A percentile compares a stretch with the other conserved stretches of the same genome.
phyloP scores from a whole-genome alignment of 2,797 vertebrate species.

The Borostomias antarcticus region DNA sequence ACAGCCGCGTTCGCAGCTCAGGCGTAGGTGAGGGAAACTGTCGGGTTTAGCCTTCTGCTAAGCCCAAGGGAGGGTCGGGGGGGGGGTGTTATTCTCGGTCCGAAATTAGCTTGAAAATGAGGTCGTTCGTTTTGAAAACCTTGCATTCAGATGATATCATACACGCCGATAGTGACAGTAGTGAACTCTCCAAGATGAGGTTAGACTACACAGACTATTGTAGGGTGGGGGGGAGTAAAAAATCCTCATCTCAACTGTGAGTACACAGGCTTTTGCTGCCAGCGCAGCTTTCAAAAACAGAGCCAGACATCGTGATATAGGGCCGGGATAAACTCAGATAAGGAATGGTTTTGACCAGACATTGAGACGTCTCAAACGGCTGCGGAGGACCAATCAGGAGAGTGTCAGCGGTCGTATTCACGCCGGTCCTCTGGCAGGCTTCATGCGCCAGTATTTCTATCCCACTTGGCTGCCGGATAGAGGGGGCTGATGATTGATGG shows the following conservation, averaged over 20 bases:
- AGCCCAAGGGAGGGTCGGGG: too few relatives aligned
- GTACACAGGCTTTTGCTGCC: too few relatives aligned
- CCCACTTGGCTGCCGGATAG: slow-evolving; percentile 45
- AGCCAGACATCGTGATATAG: not conserved
- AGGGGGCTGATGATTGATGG: slow-evolving; percentile 70
- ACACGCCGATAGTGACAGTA: too few relatives aligned
- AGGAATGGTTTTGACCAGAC: not conserved
- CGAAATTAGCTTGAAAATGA: not conserved
- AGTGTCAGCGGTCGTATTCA: not conserved
- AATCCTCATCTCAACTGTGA: not conserved
- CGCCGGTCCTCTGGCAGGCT: slow-evolving; percentile 28
- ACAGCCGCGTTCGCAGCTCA: not conserved
- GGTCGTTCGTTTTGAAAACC: too few relatives aligned
- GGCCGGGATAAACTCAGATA: not conserved
- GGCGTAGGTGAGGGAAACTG: not conserved
- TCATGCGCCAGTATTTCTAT: slow-evolving; percentile 50
- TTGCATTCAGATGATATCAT: too few relatives aligned
- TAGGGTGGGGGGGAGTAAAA: too few relatives aligned
- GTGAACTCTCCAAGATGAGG: too few relatives aligned
- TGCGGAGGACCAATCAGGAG: not conserved
- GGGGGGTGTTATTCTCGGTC: not conserved
- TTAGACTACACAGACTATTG: too few relatives aligned
- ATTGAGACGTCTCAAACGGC: not conserved
- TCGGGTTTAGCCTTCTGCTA: not conserved
- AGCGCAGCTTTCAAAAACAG: too few relatives aligned